Evolutionary conservation across 2,888 invertebrate genomes (phyloP).

Genomic region (Pediacus dermestoides): DNA sequence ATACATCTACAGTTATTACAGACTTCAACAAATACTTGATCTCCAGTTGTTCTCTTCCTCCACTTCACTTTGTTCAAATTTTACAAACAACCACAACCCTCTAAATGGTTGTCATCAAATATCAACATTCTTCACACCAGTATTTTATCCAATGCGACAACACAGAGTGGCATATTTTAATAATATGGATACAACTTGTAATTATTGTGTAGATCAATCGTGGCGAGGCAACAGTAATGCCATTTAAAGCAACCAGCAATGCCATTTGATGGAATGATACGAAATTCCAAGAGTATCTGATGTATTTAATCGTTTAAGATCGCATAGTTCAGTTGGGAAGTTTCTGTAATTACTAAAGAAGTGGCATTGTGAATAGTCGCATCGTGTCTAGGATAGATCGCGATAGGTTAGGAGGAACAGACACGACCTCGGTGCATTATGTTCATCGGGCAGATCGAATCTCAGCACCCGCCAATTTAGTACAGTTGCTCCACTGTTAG

Average conservation of each 20-base stretch:
- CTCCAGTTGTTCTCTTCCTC: constrained; percentile 21
- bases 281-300: constrained; percentile 20
- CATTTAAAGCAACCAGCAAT: too few relatives aligned
- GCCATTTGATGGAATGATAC: constrained; percentile 7
- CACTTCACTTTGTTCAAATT: too few relatives aligned
- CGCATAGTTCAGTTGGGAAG: constrained; percentile 25
- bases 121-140: too few relatives aligned
- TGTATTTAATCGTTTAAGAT: constrained; percentile 23
- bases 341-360: constrained; percentile 34
- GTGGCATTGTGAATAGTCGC: constrained; percentile 32
- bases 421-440: constrained; percentile 26
- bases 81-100: too few relatives aligned
- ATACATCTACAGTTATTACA: constrained; percentile 32
- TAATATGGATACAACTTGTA: constrained; percentile 4
- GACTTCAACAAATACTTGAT: constrained; percentile 25
- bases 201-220: constrained; percentile 5
- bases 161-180: too few relatives aligned
- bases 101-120: too few relatives aligned
- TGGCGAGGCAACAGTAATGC: neutral
- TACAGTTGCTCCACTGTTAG: constrained; percentile 6
- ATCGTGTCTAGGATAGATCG: constrained; percentile 30
- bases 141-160: too few relatives aligned
- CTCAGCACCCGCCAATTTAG: constrained; percentile 24
- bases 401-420: constrained; percentile 27
- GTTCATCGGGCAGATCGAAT: constrained; percentile 21